phyloP scores from a whole-genome alignment of 2,888 invertebrate genomes.

The Pseudococcus jackbeardsleyi region DNA sequence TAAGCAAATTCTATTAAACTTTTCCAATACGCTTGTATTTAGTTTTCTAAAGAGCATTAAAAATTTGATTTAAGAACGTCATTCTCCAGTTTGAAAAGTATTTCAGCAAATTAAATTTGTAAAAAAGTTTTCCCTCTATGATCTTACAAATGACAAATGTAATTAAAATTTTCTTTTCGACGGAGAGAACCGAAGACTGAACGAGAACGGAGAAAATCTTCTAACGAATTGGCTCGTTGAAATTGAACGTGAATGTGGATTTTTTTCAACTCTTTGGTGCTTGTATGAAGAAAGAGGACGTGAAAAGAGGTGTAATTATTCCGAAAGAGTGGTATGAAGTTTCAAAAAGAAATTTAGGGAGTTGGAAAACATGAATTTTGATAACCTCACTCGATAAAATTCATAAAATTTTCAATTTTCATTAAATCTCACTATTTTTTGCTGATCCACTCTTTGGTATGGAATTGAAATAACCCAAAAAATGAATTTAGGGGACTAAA shows the following conservation, averaged over 20 bases:
- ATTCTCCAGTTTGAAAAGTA: slow-evolving; percentile 42
- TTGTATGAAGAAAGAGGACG: no score
- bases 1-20: slow-evolving; percentile 51
- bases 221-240: not conserved
- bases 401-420: no score
- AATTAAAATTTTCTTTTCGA: slow-evolving; percentile 29
- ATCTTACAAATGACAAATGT: slow-evolving; percentile 40
- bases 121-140: slow-evolving; percentile 42
- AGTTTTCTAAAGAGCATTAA: slow-evolving; percentile 48
- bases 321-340: not conserved
- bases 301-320: no score
- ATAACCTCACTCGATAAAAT: no score
- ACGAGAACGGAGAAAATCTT: not conserved
- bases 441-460: no score
- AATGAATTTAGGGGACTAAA: no score
- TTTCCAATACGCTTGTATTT: slow-evolving; percentile 45
- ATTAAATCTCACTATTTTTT: no score
- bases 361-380: no score
- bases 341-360: no score
- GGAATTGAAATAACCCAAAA: no score
- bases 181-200: not conserved
- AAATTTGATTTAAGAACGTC: slow-evolving; percentile 46
- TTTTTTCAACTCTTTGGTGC: not conserved
- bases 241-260: not conserved
- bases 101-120: slow-evolving; percentile 47